phyloP scores from a whole-genome alignment of 2,113 vertebrate species.

The Sprattus sprattus region DNA sequence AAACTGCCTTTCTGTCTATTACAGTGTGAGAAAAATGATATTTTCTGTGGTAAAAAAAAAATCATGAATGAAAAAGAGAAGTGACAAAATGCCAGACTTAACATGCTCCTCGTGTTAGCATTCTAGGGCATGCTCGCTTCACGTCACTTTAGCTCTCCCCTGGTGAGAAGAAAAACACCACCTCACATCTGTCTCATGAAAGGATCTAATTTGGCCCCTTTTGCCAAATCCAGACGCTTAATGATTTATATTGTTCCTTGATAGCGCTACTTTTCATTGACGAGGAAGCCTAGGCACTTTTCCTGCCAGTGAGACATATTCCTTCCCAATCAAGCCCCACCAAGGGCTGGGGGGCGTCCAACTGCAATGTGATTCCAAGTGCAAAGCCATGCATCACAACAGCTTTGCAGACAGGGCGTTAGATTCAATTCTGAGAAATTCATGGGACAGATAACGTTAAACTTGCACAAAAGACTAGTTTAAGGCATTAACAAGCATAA shows the following conservation, averaged over 20 bases:
- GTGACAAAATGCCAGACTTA: neutral
- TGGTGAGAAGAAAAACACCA: neutral
- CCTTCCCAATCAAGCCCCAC: neutral
- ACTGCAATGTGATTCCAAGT: neutral
- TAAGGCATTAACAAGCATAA: no score
- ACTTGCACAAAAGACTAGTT: no score
- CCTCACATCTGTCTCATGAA: neutral
- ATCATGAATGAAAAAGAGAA: neutral
- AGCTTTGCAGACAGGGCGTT: neutral
- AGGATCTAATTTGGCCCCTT: neutral
- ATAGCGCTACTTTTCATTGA: neutral
- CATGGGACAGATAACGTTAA: no score
- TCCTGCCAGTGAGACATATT: neutral
- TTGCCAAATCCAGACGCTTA: neutral
- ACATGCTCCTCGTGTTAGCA: neutral
- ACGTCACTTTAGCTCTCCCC: neutral
- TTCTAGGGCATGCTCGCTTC: neutral
- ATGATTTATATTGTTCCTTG: neutral
- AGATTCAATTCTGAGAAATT: no score
- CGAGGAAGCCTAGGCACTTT: neutral
- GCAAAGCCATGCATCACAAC: constrained; percentile 3
- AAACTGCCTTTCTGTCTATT: neutral
- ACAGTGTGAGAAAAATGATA: neutral
- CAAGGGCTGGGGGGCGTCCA: neutral
- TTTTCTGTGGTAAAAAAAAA: neutral